Percentiles rank a stretch among this genome's conserved stretches.
phyloP scores from a whole-genome alignment of 2,888 invertebrate genomes.

The Dryocosmus kuriphilus region DNA sequence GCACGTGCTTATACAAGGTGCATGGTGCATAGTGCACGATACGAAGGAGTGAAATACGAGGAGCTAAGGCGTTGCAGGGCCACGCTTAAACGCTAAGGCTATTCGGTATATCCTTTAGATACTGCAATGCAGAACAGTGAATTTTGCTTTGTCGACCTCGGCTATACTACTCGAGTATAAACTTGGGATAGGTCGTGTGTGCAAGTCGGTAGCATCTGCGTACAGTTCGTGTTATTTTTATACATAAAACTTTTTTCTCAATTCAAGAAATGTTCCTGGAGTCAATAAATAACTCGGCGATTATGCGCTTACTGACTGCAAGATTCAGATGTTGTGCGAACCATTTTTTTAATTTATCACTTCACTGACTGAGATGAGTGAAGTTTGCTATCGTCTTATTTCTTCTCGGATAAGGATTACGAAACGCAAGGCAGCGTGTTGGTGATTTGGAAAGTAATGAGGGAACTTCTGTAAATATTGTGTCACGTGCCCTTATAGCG shows the following conservation, averaged over 20 bases:
- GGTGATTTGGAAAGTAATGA: neutral
- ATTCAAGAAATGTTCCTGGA: neutral
- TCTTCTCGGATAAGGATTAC: neutral
- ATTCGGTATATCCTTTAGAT: slow-evolving; percentile 62
- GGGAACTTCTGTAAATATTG: neutral
- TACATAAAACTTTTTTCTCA: neutral
- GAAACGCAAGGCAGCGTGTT: neutral
- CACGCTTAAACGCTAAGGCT: slow-evolving; percentile 56
- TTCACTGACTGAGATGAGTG: neutral
- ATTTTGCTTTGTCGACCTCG: slow-evolving; percentile 56
- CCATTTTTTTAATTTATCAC: neutral
- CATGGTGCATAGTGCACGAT: slow-evolving; percentile 39
- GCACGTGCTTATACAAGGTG: slow-evolving; percentile 34
- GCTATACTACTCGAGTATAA: slow-evolving; percentile 37
- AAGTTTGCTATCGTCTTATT: neutral
- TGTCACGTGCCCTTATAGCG: neutral
- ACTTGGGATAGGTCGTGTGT: slow-evolving; percentile 54
- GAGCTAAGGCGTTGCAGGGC: slow-evolving; percentile 53
- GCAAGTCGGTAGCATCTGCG: slow-evolving; percentile 14
- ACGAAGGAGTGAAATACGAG: slow-evolving; percentile 61
- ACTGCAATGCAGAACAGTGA: slow-evolving; percentile 69
- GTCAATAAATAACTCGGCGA: slow-evolving; percentile 3
- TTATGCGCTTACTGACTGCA: neutral
- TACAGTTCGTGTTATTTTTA: slow-evolving; percentile 8
- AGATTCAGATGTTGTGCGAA: neutral